These are phyloP conservation scores for Aplidium turbinatum DNA, from an alignment of 23 tunicate genomes.

Conservation along the genomic window DNA sequence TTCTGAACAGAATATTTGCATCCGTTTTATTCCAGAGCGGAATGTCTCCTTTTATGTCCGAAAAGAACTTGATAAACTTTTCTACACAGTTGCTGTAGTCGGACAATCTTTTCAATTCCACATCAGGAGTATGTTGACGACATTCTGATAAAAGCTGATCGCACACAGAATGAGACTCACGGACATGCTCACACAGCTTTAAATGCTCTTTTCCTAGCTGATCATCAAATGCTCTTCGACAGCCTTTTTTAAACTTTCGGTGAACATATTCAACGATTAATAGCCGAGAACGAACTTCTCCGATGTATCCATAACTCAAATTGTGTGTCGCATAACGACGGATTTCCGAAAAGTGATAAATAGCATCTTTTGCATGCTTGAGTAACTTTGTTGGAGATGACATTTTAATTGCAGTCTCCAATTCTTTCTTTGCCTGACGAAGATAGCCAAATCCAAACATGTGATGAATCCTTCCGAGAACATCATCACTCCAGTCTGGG, in stretches of 20 bases:
- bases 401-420: not conserved
- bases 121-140: constrained; percentile 24
- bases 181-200: constrained; percentile 23
- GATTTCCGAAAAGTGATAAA: constrained; percentile 28
- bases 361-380: constrained; percentile 23
- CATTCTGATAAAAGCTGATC: constrained; percentile 60
- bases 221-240: constrained; percentile 9
- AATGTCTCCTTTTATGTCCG: constrained; percentile 5
- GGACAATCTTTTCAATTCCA: constrained; percentile 8
- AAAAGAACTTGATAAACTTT: constrained; percentile 35
- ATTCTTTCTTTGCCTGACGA: constrained; percentile 18
- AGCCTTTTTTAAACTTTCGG: constrained; percentile 7
- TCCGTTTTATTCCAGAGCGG: not conserved
- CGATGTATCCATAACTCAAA: constrained; percentile 50
- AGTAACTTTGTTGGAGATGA: not conserved
- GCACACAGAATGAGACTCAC: constrained; percentile 56
- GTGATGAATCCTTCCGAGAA: constrained; percentile 49
- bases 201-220: not conserved
- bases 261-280: constrained; percentile 39
- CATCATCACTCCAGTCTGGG: constrained; percentile 25
- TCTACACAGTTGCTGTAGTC: constrained; percentile 27
- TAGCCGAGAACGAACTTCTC: constrained; percentile 52
- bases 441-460: constrained; percentile 56
- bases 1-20: not conserved
- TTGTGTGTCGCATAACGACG: constrained; percentile 34